Evolutionary conservation across 2,797 vertebrate species (phyloP).

Genomic region (Tympanoctomys barrerae): DNA sequence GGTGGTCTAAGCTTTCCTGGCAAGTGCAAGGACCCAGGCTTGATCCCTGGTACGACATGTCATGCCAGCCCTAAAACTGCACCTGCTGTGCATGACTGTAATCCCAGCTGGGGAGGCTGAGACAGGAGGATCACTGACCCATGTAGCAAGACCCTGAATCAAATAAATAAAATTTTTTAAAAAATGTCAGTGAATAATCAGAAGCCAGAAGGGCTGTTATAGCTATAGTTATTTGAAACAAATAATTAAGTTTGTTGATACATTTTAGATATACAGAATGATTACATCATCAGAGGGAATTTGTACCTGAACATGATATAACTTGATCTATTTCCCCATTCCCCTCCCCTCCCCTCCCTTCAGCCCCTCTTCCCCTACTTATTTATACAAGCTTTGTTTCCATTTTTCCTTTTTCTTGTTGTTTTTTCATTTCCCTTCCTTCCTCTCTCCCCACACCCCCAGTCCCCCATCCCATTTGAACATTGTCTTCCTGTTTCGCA

Average conservation of each 20-base stretch:
- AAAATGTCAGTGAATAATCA: neutral
- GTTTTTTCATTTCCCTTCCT: neutral
- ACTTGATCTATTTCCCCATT: neutral
- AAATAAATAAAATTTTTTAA: no score
- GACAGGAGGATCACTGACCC: no score
- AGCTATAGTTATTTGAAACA: neutral
- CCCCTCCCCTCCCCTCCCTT: no score
- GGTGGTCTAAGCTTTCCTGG: no score
- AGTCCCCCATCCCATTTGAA: neutral
- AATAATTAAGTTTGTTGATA: neutral
- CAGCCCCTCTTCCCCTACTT: neutral
- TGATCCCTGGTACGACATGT: no score
- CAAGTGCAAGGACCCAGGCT: no score
- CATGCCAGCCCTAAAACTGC: no score
- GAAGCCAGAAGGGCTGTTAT: neutral
- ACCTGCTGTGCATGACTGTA: no score
- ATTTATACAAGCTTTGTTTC: neutral
- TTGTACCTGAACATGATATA: neutral
- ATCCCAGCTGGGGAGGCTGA: no score
- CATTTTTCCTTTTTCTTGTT: neutral
- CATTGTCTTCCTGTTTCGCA: neutral
- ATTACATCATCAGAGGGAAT: neutral
- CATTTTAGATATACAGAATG: neutral
- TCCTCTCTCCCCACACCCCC: neutral
- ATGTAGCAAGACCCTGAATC: no score